phyloP scores from a whole-genome alignment of 2,888 invertebrate species.

The Diadegma fenestrale region DNA sequence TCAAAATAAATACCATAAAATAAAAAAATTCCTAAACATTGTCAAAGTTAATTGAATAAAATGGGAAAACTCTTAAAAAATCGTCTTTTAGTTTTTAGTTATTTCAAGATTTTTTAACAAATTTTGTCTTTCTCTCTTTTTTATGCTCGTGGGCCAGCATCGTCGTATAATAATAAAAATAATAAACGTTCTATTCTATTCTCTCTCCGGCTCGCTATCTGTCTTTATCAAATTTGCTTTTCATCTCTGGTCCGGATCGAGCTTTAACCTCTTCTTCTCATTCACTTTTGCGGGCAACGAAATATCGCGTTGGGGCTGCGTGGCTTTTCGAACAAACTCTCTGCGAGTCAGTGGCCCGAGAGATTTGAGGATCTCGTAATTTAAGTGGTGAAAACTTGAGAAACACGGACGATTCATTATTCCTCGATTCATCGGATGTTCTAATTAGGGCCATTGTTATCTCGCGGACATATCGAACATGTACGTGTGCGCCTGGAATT shows the following conservation, averaged over 20 bases:
- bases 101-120: too few relatives aligned
- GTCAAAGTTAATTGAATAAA: too few relatives aligned
- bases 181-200: too few relatives aligned
- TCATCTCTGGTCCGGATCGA: constrained; percentile 24
- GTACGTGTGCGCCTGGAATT: constrained; percentile 4
- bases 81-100: too few relatives aligned
- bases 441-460: constrained; percentile 62
- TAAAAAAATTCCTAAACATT: too few relatives aligned
- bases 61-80: too few relatives aligned
- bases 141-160: too few relatives aligned
- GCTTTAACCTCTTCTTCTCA: constrained; percentile 26
- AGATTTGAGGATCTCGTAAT: constrained; percentile 9
- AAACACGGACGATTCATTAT: constrained; percentile 56
- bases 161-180: too few relatives aligned
- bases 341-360: constrained; percentile 7
- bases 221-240: constrained; percentile 4
- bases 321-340: constrained; percentile 53
- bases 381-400: constrained; percentile 58
- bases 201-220: not conserved
- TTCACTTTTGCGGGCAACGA: constrained; percentile 26
- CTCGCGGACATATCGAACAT: constrained; percentile 5
- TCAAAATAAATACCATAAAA: too few relatives aligned
- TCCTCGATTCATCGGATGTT: constrained; percentile 57
- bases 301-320: constrained; percentile 52
- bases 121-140: too few relatives aligned